A percentile compares a stretch with the other conserved stretches of the same genome.
Evolutionary conservation across 1,140 invertebrate genomes (phyloP).

Genomic region (Aphelenchoides besseyi): DNA sequence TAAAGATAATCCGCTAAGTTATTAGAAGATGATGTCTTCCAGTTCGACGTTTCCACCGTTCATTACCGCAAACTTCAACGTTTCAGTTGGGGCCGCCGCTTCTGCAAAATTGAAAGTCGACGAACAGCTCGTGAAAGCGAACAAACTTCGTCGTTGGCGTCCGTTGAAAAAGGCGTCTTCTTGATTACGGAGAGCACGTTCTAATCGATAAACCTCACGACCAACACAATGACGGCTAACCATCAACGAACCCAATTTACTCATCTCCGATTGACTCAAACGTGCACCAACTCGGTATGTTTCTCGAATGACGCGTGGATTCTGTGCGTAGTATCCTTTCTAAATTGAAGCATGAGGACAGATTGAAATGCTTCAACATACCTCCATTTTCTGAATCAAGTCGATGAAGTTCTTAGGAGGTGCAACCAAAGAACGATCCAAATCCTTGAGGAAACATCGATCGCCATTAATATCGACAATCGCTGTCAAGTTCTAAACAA

Average conservation of each 20-base stretch:
- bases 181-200: conserved; percentile 21
- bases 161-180: conserved; percentile 32
- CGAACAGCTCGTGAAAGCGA: no score
- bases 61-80: conserved; percentile 45
- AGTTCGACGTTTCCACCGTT: conserved; percentile 52
- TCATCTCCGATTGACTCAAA: conserved; percentile 44
- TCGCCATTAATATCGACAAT: conserved; percentile 62
- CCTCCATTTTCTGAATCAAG: conserved; percentile 62
- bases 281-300: conserved; percentile 56
- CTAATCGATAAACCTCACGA: conserved; percentile 29
- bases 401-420: conserved; percentile 64
- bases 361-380: conserved; percentile 30
- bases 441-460: conserved; percentile 63
- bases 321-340: conserved; percentile 62
- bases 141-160: neutral
- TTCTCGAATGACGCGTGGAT: conserved; percentile 58
- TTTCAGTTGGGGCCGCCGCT: conserved; percentile 25
- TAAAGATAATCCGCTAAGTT: no score
- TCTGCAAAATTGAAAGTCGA: no score
- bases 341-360: conserved; percentile 28
- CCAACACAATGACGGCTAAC: conserved; percentile 43
- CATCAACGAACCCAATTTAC: conserved; percentile 54
- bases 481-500: conserved; percentile 63
- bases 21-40: conserved; percentile 49
- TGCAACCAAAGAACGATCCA: conserved; percentile 60